Evolutionary conservation across 2,888 invertebrate species (phyloP).

Genomic region (Orthosia incerta): DNA sequence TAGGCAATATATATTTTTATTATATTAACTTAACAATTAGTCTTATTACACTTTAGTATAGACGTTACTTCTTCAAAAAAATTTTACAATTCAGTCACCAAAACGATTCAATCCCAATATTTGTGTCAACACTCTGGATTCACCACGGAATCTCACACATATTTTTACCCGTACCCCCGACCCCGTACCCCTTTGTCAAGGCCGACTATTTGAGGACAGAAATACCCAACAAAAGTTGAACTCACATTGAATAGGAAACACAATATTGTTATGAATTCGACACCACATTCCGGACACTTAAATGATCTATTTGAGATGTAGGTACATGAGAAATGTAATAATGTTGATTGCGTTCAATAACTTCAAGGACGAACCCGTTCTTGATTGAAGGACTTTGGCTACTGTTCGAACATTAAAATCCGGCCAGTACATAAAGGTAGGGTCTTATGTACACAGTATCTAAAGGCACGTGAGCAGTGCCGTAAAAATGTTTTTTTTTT

Average conservation of each 20-base stretch:
- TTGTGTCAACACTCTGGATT: background rate
- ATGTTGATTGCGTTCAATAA: conserved; percentile 61
- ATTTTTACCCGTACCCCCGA: too few species aligned
- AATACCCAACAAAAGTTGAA: conserved; percentile 22
- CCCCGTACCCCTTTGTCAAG: conserved; percentile 16
- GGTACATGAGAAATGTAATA: conserved; percentile 48
- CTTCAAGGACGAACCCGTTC: conserved; percentile 43
- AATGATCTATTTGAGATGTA: conserved; percentile 32
- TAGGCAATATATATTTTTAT: too few species aligned
- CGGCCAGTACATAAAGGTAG: conserved; percentile 21
- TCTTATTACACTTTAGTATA: too few species aligned
- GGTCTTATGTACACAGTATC: conserved; percentile 5
- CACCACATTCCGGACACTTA: conserved; percentile 35
- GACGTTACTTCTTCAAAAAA: too few species aligned
- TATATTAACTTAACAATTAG: too few species aligned
- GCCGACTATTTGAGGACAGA: conserved; percentile 22
- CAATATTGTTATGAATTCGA: conserved; percentile 33
- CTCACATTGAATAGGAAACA: conserved; percentile 22
- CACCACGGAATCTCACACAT: too few species aligned
- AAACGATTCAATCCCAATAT: background rate
- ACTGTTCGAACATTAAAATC: conserved; percentile 48
- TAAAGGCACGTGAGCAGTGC: background rate
- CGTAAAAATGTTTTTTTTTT: background rate
- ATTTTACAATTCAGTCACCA: background rate
- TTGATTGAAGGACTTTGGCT: conserved; percentile 57